phyloP scores from a whole-genome alignment of 35 echinoderm and acorn worm species.

The Amphiura filiformis region DNA sequence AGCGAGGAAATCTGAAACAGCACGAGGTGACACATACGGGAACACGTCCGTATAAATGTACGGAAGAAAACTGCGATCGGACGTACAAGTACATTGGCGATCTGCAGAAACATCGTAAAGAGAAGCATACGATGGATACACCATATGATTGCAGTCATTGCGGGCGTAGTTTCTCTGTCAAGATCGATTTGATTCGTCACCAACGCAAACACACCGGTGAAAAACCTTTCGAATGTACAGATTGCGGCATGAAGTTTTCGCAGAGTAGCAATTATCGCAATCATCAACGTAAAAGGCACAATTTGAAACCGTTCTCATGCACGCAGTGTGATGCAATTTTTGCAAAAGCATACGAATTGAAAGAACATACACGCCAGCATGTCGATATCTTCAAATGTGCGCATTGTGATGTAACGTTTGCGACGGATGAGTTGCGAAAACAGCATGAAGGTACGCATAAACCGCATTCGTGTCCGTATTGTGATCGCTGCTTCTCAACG shows the following conservation, averaged over 20 bases:
- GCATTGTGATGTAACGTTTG: conserved; percentile 12
- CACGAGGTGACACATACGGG: background rate
- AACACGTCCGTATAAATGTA: background rate
- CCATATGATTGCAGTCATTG: background rate
- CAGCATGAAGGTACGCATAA: background rate
- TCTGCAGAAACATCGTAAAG: background rate
- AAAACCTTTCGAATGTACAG: background rate
- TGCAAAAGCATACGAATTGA: background rate
- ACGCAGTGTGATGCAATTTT: background rate
- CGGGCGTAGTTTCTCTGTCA: background rate
- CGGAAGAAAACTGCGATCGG: background rate
- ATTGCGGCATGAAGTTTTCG: background rate
- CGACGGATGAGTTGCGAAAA: background rate
- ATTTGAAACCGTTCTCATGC: background rate
- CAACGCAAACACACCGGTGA: background rate
- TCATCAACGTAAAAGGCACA: background rate
- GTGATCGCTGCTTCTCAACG: background rate
- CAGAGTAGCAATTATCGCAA: background rate
- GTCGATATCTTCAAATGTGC: background rate
- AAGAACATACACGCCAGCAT: background rate
- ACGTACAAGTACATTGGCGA: background rate
- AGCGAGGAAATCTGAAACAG: background rate
- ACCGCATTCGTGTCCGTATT: background rate
- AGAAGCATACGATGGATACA: background rate
- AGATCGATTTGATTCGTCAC: background rate